Evolutionary conservation across 2,113 vertebrate species (phyloP).

Genomic region (Archilochus colubris): DNA sequence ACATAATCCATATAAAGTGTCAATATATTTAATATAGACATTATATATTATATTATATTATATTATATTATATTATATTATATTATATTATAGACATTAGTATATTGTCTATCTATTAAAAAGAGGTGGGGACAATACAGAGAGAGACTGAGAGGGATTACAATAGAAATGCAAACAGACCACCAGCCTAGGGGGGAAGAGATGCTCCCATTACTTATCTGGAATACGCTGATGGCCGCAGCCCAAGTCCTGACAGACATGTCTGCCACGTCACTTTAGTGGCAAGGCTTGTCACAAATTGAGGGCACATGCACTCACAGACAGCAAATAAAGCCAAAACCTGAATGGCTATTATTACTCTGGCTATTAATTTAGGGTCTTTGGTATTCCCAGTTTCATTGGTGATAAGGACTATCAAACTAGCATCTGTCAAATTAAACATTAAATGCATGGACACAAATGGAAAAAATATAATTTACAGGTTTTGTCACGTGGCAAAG

Average conservation of each 20-base stretch:
- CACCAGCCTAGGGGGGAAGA: conserved; percentile 43
- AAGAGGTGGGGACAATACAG: background rate
- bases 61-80: background rate
- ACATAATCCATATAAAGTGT: no score
- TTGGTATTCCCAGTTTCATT: background rate
- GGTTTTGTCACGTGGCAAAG: conserved; percentile 45
- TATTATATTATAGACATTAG: background rate
- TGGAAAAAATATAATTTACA: conserved; percentile 71
- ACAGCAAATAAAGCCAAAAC: conserved; percentile 37
- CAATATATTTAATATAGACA: background rate
- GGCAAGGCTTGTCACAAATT: conserved; percentile 57
- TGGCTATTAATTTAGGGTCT: conserved; percentile 35
- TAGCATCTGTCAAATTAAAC: conserved; percentile 44
- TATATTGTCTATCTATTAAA: background rate
- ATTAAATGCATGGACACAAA: conserved; percentile 38
- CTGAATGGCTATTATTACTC: conserved; percentile 17
- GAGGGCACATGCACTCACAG: conserved; percentile 34
- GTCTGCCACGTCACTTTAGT: conserved; percentile 58
- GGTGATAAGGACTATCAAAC: background rate
- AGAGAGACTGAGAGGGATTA: background rate
- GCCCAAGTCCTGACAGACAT: conserved; percentile 51
- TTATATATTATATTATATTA: background rate
- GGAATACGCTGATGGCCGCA: conserved; percentile 54
- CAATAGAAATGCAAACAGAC: conserved; percentile 33
- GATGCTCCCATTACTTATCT: conserved; percentile 44